Evolutionary conservation across 2,113 vertebrate species (phyloP).

Genomic region (Podiceps cristatus): DNA sequence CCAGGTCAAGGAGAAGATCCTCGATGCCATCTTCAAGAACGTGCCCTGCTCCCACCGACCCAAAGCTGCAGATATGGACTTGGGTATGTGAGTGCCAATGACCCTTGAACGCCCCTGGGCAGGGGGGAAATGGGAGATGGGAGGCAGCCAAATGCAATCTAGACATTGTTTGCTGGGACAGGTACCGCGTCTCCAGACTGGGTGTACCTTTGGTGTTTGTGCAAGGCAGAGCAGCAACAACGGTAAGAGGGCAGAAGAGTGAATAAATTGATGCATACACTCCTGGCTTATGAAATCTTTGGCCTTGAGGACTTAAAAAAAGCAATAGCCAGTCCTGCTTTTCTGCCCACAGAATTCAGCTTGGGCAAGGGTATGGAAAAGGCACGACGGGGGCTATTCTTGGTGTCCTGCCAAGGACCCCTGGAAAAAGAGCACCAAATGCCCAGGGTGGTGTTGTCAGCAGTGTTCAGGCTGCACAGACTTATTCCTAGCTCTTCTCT

Average conservation of each 20-base stretch:
- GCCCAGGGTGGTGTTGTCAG: neutral
- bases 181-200: neutral
- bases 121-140: neutral
- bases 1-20: slow-evolving; percentile 97
- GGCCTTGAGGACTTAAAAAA: neutral
- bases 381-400: neutral
- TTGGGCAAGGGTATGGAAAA: neutral
- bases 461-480: neutral
- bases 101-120: neutral
- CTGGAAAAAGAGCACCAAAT: neutral
- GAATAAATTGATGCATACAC: neutral
- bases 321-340: neutral
- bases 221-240: neutral
- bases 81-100: slow-evolving; percentile 78
- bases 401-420: neutral
- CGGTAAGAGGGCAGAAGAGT: neutral
- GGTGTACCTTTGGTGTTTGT: neutral
- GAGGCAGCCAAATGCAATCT: neutral
- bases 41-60: slow-evolving; percentile 94
- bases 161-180: neutral
- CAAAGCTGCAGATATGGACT: slow-evolving; percentile 96
- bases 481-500: neutral
- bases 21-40: slow-evolving; percentile 98
- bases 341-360: neutral
- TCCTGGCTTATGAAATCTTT: neutral